A percentile compares a stretch with the other conserved stretches of the same genome.
Evolutionary conservation across 1,140 invertebrate species (phyloP).

Genomic region (Diabrotica virgifera): DNA sequence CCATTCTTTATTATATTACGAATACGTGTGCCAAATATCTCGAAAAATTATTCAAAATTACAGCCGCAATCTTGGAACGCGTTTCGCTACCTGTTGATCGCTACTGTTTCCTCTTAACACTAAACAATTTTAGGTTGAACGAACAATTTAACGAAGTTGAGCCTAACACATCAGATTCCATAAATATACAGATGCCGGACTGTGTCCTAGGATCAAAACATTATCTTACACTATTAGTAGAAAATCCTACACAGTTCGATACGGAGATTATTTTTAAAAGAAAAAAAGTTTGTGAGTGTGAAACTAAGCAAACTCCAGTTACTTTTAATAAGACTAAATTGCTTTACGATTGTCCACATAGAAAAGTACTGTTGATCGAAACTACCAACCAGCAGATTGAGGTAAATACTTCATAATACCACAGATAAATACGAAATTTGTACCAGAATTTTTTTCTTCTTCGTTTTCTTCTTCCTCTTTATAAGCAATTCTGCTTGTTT

Average conservation of each 20-base stretch:
- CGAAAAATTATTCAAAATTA: no score
- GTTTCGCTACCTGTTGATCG: no score
- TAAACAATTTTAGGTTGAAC: slow-evolving; percentile 5
- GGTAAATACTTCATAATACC: not conserved
- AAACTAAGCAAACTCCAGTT: slow-evolving; percentile 17
- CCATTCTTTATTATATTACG: no score
- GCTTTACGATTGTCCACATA: slow-evolving; percentile 37
- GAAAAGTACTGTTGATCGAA: slow-evolving; percentile 26
- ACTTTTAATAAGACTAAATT: slow-evolving; percentile 27
- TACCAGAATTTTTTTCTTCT: no score
- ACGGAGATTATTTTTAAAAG: slow-evolving; percentile 27
- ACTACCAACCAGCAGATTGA: not conserved
- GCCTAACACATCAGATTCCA: not conserved
- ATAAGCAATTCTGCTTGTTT: no score
- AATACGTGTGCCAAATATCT: no score
- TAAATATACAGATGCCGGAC: slow-evolving; percentile 24
- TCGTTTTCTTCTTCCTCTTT: no score
- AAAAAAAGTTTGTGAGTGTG: slow-evolving; percentile 36
- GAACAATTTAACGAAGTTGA: not conserved
- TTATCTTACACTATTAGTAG: slow-evolving; percentile 26
- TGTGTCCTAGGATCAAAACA: slow-evolving; percentile 21
- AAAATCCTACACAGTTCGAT: slow-evolving; percentile 30
- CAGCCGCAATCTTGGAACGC: no score
- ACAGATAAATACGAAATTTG: no score
- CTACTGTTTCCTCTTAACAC: no score